These are phyloP conservation scores for Hetaerina americana DNA, from an alignment of 1,140 invertebrate species.

Conservation along the genomic window DNA sequence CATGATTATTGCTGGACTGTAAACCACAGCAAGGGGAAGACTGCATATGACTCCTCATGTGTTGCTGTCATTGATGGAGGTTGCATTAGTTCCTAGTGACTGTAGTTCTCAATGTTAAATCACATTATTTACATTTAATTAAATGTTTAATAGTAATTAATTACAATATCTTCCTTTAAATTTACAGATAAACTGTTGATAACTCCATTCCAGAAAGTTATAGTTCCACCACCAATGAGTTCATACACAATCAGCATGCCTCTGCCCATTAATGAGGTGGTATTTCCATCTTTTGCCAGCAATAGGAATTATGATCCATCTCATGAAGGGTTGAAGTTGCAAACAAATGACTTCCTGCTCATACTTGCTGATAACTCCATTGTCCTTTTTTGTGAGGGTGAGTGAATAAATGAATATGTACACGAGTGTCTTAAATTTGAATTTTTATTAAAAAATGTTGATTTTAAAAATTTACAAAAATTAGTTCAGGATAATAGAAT, in stretches of 20 bases:
- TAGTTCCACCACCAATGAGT: slow-evolving; percentile 75
- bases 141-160: slow-evolving; percentile 9
- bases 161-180: slow-evolving; percentile 14
- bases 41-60: slow-evolving; percentile 36
- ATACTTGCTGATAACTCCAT: no score
- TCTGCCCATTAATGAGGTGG: slow-evolving; percentile 40
- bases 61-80: slow-evolving; percentile 68
- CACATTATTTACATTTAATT: slow-evolving; percentile 7
- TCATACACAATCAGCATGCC: slow-evolving; percentile 43
- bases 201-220: slow-evolving; percentile 54
- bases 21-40: slow-evolving; percentile 36
- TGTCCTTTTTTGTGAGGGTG: no score
- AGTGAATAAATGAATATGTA: no score
- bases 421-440: no score
- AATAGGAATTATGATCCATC: slow-evolving; percentile 16
- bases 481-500: no score
- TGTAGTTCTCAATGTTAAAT: not conserved
- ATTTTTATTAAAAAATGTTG: no score
- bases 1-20: slow-evolving; percentile 50
- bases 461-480: no score
- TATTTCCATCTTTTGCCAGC: slow-evolving; percentile 35
- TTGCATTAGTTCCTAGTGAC: slow-evolving; percentile 19
- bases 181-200: slow-evolving; percentile 42
- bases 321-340: no score
- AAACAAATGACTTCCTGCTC: no score